A percentile compares a stretch with the other conserved stretches of the same genome.
These are phyloP conservation scores for Rhyacichthys aspro DNA, from an alignment of 2,797 vertebrate species.

Conservation along the genomic window DNA sequence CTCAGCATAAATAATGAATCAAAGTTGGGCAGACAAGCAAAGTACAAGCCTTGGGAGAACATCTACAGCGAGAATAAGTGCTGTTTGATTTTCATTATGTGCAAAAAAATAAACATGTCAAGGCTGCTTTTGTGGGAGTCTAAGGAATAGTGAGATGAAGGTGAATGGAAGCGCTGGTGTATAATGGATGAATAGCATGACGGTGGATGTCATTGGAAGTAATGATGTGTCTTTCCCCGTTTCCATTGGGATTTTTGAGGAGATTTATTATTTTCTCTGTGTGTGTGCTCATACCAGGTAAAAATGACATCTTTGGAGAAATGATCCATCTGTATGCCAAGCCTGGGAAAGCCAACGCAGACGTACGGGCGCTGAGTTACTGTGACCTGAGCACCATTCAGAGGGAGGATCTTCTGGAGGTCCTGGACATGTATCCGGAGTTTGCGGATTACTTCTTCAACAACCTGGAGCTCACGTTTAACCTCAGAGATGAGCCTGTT, in stretches of 20 bases:
- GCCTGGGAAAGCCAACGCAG: constrained; percentile 95
- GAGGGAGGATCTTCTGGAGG: constrained; percentile 94
- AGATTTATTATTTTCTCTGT: constrained; percentile 18
- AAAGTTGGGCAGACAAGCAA: constrained; percentile 56
- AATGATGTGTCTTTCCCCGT: constrained; percentile 8
- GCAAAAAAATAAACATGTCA: constrained; percentile 54
- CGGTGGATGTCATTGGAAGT: constrained; percentile 8
- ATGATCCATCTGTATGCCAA: constrained; percentile 96
- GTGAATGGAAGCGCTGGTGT: constrained; percentile 16
- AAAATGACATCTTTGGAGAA: constrained; percentile 99
- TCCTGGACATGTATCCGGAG: constrained; percentile 98
- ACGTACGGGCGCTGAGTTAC: constrained; percentile 97
- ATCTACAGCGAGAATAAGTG: constrained; percentile 34
- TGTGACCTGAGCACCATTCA: constrained; percentile 98
- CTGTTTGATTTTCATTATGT: constrained; percentile 56
- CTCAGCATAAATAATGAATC: constrained; percentile 72
- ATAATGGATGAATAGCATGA: background rate
- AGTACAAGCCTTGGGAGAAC: constrained; percentile 36
- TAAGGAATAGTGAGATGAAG: constrained; percentile 22
- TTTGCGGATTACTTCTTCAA: constrained; percentile 96
- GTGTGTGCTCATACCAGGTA: constrained; percentile 81
- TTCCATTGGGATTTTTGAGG: constrained; percentile 8
- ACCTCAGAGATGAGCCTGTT: constrained; percentile 90
- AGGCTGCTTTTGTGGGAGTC: constrained; percentile 39
- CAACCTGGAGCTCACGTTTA: constrained; percentile 97